Base-by-base conservation (phyloP, 1,140 invertebrate species). In the Lepidurus arcticus region DNA sequence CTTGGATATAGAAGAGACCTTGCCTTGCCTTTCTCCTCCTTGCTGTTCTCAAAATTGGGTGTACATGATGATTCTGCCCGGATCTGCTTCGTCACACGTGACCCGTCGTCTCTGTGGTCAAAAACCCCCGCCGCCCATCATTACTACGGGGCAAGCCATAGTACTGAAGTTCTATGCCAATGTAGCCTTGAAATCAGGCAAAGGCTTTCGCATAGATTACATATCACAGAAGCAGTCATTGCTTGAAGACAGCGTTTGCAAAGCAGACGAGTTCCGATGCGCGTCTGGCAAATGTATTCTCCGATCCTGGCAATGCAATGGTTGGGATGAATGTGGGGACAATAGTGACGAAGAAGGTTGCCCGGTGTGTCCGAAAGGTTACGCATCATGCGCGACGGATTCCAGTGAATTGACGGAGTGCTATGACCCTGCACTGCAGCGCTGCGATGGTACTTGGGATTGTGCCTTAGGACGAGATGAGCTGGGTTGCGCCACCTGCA, bases 301-400 rank as follows among this genome's bases (percentile, higher is more conserved):
- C 6, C 43, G 73, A 13, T 43, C 76, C 10, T 80, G 79, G 79
- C 42, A 42, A 34, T 80, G 79, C 43, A 80, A 80, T 45, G 79
- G 77, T 26, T 78, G 76, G 76, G 77, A 80, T 44, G 79, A 80
- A 26, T 80, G 79, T 44, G 79, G 79, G 26, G 79, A 80, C 42
- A 45, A 21, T 21, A 79, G 78, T 44, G 79, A 80, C 73, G 79
- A 80, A 73, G 26, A 78, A 74, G 65, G 53, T 13, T 80, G 79
- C 43, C 26, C 47, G 42, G 83, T 82, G 78, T 78, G 53, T 21
- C 53, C 53, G 13, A 65, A 65, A 65, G 53, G 53, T 16, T 65
- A 13, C 13, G 53, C 7, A 1, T 65, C 53, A 16, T 65, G 53
- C 21, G 21, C 53, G 53, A 65, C 53, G 16, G 53, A 21, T 65